Conservation (phyloP, 2,113 vertebrate species). For the Malurus cyaneus region DNA sequence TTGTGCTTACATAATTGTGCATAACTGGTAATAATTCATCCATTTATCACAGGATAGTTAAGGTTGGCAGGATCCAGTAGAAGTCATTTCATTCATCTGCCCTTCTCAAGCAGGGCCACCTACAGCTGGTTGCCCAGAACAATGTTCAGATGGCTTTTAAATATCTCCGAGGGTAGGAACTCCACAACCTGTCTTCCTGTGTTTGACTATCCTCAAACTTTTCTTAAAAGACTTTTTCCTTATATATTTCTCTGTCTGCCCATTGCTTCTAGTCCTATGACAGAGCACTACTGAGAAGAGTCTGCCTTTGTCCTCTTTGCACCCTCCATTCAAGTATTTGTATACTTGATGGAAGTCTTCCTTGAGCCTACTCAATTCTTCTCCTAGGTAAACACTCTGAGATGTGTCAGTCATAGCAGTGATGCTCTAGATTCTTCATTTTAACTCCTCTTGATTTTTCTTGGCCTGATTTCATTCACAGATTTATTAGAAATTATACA, state of each 20-base stretch:
- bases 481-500: neutral
- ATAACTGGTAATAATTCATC: neutral
- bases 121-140: neutral
- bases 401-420: neutral
- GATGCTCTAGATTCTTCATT: neutral
- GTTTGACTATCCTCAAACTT: neutral
- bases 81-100: neutral
- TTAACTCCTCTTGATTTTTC: neutral
- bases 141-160: neutral
- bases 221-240: neutral
- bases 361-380: neutral
- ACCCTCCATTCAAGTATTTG: neutral
- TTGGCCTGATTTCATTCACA: neutral
- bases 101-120: neutral
- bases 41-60: neutral
- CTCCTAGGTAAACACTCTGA: neutral
- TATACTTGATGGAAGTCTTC: neutral
- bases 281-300: neutral
- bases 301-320: neutral
- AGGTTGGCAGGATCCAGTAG: neutral
- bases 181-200: neutral
- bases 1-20: neutral
- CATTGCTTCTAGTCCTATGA: neutral
- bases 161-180: neutral
- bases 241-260: neutral